A percentile compares a stretch with the other conserved stretches of the same genome.
Conservation (phyloP, 2,888 invertebrate species). For the Monopis laevigella region DNA sequence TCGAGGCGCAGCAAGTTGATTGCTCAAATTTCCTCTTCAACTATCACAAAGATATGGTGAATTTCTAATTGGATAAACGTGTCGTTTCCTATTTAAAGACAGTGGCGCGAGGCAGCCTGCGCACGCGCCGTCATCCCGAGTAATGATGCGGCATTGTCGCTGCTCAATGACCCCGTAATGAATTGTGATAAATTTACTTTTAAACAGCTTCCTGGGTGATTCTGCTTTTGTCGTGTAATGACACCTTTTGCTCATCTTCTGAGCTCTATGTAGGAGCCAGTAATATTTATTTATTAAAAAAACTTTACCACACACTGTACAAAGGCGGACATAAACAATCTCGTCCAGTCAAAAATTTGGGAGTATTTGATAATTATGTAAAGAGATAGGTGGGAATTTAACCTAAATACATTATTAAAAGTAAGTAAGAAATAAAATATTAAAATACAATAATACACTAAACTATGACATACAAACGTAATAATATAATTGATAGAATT, state of each 20-base stretch:
- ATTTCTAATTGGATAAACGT: constrained; percentile 69
- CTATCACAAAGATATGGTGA: constrained; percentile 69
- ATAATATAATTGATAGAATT: too few species aligned
- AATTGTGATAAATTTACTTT: constrained; percentile 44
- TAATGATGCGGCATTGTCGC: constrained; percentile 45
- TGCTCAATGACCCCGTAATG: constrained; percentile 36
- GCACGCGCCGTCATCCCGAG: constrained; percentile 59
- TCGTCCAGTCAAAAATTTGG: too few species aligned
- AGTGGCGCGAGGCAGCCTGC: constrained; percentile 45
- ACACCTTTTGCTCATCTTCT: constrained; percentile 7
- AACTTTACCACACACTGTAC: too few species aligned
- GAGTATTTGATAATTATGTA: too few species aligned
- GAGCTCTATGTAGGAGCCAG: too few species aligned
- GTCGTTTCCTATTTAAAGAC: constrained; percentile 68
- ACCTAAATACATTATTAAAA: too few species aligned
- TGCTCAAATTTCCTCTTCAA: constrained; percentile 68
- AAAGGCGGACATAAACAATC: too few species aligned
- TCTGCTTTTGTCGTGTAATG: constrained; percentile 10
- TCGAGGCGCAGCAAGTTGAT: constrained; percentile 63
- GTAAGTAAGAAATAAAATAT: too few species aligned
- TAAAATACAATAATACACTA: too few species aligned
- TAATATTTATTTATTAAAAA: too few species aligned
- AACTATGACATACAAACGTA: too few species aligned
- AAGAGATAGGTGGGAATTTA: too few species aligned
- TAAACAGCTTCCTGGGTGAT: constrained; percentile 48